These are phyloP conservation scores for Synchiropus splendidus DNA, from an alignment of 2,113 vertebrate species.

Conservation along the genomic window DNA sequence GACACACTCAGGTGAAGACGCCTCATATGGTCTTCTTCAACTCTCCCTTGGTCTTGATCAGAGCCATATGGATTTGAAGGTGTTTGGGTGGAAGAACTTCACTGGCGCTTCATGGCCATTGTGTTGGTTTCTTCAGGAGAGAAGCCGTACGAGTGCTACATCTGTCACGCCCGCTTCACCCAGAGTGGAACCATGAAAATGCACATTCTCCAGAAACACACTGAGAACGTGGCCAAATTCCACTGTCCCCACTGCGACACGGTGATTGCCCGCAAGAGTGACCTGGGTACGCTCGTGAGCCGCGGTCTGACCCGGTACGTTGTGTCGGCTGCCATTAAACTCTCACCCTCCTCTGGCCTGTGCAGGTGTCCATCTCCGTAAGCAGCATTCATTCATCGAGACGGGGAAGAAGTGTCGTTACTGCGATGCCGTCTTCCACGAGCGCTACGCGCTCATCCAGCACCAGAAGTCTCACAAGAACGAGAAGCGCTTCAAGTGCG, in stretches of 20 bases:
- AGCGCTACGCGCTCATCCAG: conserved; percentile 97
- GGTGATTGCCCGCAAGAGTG: conserved; percentile 95
- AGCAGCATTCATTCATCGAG: conserved; percentile 98
- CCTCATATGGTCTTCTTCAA: not conserved
- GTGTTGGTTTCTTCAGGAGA: conserved; percentile 70
- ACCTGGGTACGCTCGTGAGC: conserved; percentile 71
- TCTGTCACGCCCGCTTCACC: conserved; percentile 97
- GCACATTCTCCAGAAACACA: conserved; percentile 99
- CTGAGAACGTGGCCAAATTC: conserved; percentile 97
- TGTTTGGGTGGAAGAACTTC: too few species aligned
- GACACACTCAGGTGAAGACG: conserved; percentile 89
- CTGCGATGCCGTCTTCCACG: conserved; percentile 94
- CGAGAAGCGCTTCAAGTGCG: conserved; percentile 97
- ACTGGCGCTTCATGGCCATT: too few species aligned
- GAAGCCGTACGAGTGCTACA: conserved; percentile 99
- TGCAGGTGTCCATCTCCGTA: conserved; percentile 89
- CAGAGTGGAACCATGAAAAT: conserved; percentile 99
- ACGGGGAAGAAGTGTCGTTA: conserved; percentile 97
- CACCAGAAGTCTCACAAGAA: conserved; percentile 99
- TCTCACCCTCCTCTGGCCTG: not conserved
- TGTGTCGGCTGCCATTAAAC: not conserved
- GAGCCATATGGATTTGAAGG: too few species aligned
- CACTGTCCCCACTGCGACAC: conserved; percentile 99
- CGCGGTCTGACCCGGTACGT: not conserved
- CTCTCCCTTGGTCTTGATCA: not conserved